Evolutionary conservation across 2,888 invertebrate genomes (phyloP), one percentile per base, ranked within the genome.

Genomic region (Dryobota labecula): DNA sequence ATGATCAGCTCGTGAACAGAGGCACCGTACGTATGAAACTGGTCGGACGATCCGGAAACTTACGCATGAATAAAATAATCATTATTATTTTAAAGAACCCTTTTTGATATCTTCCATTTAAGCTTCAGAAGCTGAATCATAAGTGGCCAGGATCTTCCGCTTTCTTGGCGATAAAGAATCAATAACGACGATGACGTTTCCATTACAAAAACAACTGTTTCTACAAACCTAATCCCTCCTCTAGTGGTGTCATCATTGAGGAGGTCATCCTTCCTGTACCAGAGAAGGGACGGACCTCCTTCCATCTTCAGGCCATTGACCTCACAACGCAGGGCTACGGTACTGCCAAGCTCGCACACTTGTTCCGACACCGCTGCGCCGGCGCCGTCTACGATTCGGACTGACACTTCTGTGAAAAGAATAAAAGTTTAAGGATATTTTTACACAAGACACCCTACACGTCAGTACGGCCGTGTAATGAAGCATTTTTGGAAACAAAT

Each of bases 241-340:
- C 96, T 90, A 2, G 94, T 95, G 0, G 95, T 95, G 45, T 96
- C 96, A 72, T 96, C 95, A 58, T 96, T 96, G 18, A 96, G 91
- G 27, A 95, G 88, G 6, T 92, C 90, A 1, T 95, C 91, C 61
- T 92, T 91, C 33, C 95, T 86, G 80, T 94, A 94, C 96, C 95
- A 96, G 20, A 95, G 88, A 15, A 96, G 86, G 0, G 95, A 94
- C 0, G 95, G 96, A 0, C 96, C 96, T 0, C 95, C 95, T 70
- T 95, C 95, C 96, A 96, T 96, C 62, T 89, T 89, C 27, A 95
- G 90, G 0, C 95, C 95, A 41, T 94, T 87, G 11, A 96, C 95
- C 80, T 95, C 96, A 53, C 96, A 96, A 2, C 95, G 90, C 51
- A 96, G 86, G 0, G 96, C 94, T 4, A 95, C 95, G 0, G 96